These are phyloP conservation scores for Sander vitreus DNA, from an alignment of 2,113 vertebrate species.

Conservation along the genomic window DNA sequence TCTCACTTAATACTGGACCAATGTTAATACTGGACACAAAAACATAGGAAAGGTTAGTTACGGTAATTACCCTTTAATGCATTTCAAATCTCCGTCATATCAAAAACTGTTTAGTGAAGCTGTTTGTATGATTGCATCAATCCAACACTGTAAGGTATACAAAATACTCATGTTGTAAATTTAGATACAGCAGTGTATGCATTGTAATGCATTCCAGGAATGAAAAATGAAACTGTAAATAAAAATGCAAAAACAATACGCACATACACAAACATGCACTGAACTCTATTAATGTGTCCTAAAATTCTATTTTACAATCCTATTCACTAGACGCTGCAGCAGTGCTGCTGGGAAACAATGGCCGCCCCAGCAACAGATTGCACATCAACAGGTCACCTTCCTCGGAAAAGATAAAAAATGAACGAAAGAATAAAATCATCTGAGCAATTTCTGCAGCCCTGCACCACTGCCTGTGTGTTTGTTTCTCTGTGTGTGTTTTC, in stretches of 20 bases:
- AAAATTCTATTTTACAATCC: no score
- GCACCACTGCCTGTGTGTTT: constrained; percentile 18
- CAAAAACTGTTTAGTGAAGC: background rate
- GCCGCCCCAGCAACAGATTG: constrained; percentile 34
- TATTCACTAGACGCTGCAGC: constrained; percentile 1
- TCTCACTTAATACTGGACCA: no score
- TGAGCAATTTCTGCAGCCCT: constrained; percentile 20
- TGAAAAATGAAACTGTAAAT: background rate
- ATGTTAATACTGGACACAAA: no score
- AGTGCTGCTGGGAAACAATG: constrained; percentile 14
- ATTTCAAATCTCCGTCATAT: no score
- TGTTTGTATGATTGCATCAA: background rate
- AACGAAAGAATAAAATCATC: constrained; percentile 30
- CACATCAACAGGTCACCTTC: constrained; percentile 67
- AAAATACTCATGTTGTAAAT: background rate
- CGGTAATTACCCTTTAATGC: no score
- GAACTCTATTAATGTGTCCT: background rate
- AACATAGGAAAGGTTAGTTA: no score
- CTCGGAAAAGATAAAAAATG: constrained; percentile 42
- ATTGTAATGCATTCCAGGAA: background rate
- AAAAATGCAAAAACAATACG: background rate
- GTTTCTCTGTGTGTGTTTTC: constrained; percentile 28
- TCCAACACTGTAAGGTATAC: background rate
- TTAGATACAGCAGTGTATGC: background rate
- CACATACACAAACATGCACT: background rate